Evolutionary conservation across 2,888 invertebrate genomes (phyloP).

Genomic region (Nephrotoma flavescens): DNA sequence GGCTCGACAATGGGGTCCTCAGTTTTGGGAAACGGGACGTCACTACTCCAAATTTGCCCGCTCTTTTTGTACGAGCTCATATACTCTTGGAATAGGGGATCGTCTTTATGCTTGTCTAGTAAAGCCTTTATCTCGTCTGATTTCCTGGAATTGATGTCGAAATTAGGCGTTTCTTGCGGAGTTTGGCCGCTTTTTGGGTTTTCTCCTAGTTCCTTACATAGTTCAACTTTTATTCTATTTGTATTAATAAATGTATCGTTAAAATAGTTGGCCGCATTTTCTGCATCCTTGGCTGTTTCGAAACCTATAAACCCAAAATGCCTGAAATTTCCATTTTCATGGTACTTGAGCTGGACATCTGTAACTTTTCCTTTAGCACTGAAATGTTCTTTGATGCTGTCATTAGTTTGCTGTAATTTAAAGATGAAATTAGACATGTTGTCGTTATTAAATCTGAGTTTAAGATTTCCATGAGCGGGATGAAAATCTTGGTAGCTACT

Average conservation of each 20-base stretch:
- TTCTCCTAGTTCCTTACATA: slow-evolving; percentile 50
- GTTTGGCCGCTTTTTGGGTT: slow-evolving; percentile 60
- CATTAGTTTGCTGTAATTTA: slow-evolving; percentile 55
- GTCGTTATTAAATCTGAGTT: neutral
- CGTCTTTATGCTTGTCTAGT: slow-evolving; percentile 65
- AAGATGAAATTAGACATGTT: slow-evolving; percentile 5
- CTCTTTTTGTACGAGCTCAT: slow-evolving; percentile 63
- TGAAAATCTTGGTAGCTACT: neutral
- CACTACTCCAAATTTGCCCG: slow-evolving; percentile 39
- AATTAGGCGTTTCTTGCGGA: slow-evolving; percentile 19
- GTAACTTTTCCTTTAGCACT: slow-evolving; percentile 72
- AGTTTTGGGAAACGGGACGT: slow-evolving; percentile 27
- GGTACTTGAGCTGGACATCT: slow-evolving; percentile 87
- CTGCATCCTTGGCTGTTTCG: slow-evolving; percentile 63
- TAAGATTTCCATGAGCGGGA: too few species aligned
- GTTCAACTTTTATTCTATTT: slow-evolving; percentile 62
- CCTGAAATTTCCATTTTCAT: slow-evolving; percentile 79
- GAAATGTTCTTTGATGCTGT: slow-evolving; percentile 61
- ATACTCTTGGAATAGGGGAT: slow-evolving; percentile 81
- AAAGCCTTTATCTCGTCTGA: slow-evolving; percentile 46
- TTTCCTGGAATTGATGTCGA: slow-evolving; percentile 25
- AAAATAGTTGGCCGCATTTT: slow-evolving; percentile 60
- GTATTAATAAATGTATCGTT: slow-evolving; percentile 76
- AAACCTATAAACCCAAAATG: slow-evolving; percentile 91
- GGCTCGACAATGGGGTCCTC: slow-evolving; percentile 34